Percentiles rank a stretch among this genome's conserved stretches.
These are phyloP conservation scores for Heliopora coerulea DNA, from an alignment of 92 coral and sea anemone species.

Conservation along the genomic window DNA sequence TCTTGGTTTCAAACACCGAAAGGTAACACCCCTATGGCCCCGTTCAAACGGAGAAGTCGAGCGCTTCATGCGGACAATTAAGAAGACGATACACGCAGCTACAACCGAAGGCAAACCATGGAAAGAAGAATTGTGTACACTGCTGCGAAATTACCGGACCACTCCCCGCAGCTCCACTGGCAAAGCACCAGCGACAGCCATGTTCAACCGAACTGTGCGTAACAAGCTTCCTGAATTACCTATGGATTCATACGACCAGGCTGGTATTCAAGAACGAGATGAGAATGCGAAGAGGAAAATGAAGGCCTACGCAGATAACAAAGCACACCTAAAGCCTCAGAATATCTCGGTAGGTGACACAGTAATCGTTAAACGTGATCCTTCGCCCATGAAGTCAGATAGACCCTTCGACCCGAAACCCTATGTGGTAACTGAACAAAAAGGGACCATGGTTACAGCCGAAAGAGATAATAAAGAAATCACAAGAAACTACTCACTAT, in stretches of 20 bases:
- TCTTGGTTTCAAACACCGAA: conserved; percentile 55
- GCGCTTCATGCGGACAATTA: conserved; percentile 56
- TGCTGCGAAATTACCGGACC: conserved; percentile 61
- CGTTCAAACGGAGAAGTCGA: conserved; percentile 63
- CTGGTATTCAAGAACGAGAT: conserved; percentile 36
- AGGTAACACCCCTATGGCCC: conserved; percentile 56
- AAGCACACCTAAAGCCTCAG: conserved; percentile 46
- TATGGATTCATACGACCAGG: background rate
- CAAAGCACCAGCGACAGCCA: conserved; percentile 53
- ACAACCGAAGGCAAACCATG: conserved; percentile 41
- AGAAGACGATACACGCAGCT: conserved; percentile 50
- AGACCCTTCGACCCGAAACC: conserved; percentile 57
- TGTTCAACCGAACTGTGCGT: conserved; percentile 52
- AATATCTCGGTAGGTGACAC: conserved; percentile 42
- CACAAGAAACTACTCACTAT: conserved; percentile 9
- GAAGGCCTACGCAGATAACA: conserved; percentile 60
- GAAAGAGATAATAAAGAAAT: conserved; percentile 5
- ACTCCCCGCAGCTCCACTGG: conserved; percentile 66
- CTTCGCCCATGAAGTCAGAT: conserved; percentile 34
- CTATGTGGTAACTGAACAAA: conserved; percentile 45
- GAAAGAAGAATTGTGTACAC: conserved; percentile 49
- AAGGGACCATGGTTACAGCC: conserved; percentile 63
- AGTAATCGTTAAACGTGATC: conserved; percentile 52
- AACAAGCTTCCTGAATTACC: conserved; percentile 56
- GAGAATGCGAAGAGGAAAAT: conserved; percentile 48